A percentile compares a stretch with the other conserved stretches of the same genome.
Evolutionary conservation across 2,113 vertebrate genomes (phyloP).

Genomic region (Tapirus terrestris): DNA sequence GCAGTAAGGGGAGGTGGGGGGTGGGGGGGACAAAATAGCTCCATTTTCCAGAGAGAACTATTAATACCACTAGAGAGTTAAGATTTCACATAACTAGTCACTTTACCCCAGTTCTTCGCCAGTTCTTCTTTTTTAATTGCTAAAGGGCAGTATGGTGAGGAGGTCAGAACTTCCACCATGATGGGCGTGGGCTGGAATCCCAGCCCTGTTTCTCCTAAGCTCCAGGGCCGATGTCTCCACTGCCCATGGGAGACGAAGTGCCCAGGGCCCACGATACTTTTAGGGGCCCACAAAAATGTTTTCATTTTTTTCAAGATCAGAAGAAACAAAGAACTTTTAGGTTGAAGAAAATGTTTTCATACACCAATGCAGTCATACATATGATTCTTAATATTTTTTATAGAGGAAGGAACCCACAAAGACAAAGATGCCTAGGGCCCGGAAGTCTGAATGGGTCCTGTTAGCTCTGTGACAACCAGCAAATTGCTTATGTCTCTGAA

Average conservation of each 20-base stretch:
- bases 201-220: neutral
- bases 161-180: neutral
- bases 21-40: neutral
- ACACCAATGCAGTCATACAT: neutral
- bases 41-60: neutral
- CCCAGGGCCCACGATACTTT: neutral
- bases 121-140: neutral
- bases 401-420: neutral
- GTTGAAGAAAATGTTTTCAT: neutral
- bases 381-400: neutral
- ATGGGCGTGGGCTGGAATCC: neutral
- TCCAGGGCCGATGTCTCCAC: accelerated
- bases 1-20: neutral
- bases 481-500: neutral
- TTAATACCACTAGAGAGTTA: neutral
- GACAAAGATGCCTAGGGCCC: neutral
- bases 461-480: neutral
- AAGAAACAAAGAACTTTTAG: conserved; percentile 22
- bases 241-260: neutral
- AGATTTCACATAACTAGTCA: neutral
- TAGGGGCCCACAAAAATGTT: neutral
- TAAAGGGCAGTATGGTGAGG: neutral
- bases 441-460: neutral
- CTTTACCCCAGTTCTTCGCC: neutral
- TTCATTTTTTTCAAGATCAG: conserved; percentile 16